Conservation (phyloP, 35 echinoderm and acorn worm genomes). For the Acanthaster planci region DNA sequence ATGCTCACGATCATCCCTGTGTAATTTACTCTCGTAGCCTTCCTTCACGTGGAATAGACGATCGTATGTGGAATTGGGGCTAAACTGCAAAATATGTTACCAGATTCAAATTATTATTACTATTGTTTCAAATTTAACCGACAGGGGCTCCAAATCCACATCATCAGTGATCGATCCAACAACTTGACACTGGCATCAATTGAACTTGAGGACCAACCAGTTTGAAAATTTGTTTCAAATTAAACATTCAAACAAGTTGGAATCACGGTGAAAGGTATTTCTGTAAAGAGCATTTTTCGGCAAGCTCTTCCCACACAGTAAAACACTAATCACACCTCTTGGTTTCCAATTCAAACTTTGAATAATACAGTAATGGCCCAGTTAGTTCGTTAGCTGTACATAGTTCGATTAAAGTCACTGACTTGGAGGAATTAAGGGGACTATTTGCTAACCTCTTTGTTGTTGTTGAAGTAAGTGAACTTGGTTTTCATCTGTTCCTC, state of each 20-base stretch:
- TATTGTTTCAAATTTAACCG: not conserved
- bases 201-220: too few relatives aligned
- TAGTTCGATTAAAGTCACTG: too few relatives aligned
- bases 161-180: not conserved
- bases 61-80: constrained; percentile 85
- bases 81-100: constrained; percentile 52
- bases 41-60: constrained; percentile 89
- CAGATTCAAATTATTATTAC: not conserved
- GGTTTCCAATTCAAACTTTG: not conserved
- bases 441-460: constrained; percentile 68
- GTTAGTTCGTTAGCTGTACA: too few relatives aligned
- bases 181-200: not conserved
- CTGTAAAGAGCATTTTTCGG: too few relatives aligned
- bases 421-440: too few relatives aligned
- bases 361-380: not conserved
- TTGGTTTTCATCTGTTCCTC: constrained; percentile 45
- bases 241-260: too few relatives aligned
- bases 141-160: not conserved
- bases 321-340: not conserved
- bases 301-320: not conserved
- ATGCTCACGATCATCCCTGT: constrained; percentile 92
- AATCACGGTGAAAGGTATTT: too few relatives aligned
- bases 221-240: too few relatives aligned
- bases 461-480: constrained; percentile 94
- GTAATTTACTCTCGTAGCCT: constrained; percentile 88